A percentile compares a stretch with the other conserved stretches of the same genome.
These are phyloP conservation scores for Drosophila falleni DNA, from an alignment of 2,888 invertebrate species.

Conservation along the genomic window DNA sequence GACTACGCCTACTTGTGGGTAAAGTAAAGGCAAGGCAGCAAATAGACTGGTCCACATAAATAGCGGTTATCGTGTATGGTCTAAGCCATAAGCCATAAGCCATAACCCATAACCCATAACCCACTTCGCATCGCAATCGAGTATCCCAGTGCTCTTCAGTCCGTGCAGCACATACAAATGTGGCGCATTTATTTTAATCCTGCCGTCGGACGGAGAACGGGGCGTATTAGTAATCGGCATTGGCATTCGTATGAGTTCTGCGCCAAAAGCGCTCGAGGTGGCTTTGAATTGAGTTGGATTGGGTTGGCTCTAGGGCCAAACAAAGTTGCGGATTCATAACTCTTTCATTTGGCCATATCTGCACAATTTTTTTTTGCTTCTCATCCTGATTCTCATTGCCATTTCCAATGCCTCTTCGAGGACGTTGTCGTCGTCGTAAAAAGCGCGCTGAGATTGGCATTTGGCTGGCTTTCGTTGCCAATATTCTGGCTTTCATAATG, in stretches of 20 bases:
- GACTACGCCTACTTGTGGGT: neutral
- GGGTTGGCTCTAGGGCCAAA: conserved; percentile 47
- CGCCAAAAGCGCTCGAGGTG: conserved; percentile 59
- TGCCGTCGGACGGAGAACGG: conserved; percentile 29
- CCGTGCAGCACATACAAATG: conserved; percentile 77
- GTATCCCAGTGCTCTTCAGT: conserved; percentile 15
- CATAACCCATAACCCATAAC: conserved; percentile 46
- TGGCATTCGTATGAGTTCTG: conserved; percentile 65
- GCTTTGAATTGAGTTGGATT: neutral
- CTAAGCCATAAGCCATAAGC: conserved; percentile 37
- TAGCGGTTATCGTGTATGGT: conserved; percentile 67
- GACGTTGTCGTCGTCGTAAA: conserved; percentile 55
- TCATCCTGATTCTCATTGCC: neutral
- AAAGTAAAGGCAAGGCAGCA: conserved; percentile 42
- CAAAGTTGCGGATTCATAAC: conserved; percentile 81
- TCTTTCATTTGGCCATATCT: conserved; percentile 79
- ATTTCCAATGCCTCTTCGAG: conserved; percentile 16
- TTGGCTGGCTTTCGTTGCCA: conserved; percentile 75
- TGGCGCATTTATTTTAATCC: conserved; percentile 78
- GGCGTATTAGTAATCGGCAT: conserved; percentile 78
- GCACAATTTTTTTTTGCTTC: conserved; percentile 61
- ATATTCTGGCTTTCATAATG: conserved; percentile 65
- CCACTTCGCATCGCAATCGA: conserved; percentile 19
- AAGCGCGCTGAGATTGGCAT: conserved; percentile 75
- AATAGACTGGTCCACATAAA: conserved; percentile 64